Conservation (phyloP, 2,888 invertebrate species). For the Sclerodermus sp. region DNA sequence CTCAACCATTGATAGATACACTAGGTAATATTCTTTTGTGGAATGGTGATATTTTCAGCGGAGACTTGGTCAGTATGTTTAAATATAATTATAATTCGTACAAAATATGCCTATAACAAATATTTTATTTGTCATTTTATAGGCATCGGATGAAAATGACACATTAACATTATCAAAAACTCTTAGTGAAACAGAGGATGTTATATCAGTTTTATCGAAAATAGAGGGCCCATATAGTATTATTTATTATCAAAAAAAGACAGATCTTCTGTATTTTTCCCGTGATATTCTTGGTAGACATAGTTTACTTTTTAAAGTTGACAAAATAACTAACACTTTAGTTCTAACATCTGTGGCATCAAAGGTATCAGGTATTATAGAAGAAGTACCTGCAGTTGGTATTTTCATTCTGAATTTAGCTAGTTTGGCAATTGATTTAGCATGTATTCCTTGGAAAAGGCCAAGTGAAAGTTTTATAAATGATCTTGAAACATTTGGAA, state of each 20-base stretch:
- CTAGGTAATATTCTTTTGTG: constrained; percentile 72
- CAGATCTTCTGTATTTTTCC: constrained; percentile 72
- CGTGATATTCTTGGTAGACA: constrained; percentile 85
- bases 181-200: constrained; percentile 35
- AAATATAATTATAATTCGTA: no score
- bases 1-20: constrained; percentile 70
- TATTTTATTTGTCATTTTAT: background rate
- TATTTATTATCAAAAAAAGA: constrained; percentile 69
- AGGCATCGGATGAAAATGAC: constrained; percentile 14
- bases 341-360: constrained; percentile 49
- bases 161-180: constrained; percentile 18
- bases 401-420: constrained; percentile 62
- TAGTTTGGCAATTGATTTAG: constrained; percentile 46
- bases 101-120: no score
- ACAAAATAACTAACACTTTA: constrained; percentile 35
- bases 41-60: constrained; percentile 87
- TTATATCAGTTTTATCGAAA: constrained; percentile 60
- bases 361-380: constrained; percentile 59
- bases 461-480: constrained; percentile 47
- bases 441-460: constrained; percentile 58
- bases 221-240: constrained; percentile 85
- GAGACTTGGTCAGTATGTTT: constrained; percentile 51
- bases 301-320: constrained; percentile 71
- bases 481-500: constrained; percentile 49
- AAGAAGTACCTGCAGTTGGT: constrained; percentile 69